Conservation (phyloP, 2,888 invertebrate species). For the Neoascia interrupta region DNA sequence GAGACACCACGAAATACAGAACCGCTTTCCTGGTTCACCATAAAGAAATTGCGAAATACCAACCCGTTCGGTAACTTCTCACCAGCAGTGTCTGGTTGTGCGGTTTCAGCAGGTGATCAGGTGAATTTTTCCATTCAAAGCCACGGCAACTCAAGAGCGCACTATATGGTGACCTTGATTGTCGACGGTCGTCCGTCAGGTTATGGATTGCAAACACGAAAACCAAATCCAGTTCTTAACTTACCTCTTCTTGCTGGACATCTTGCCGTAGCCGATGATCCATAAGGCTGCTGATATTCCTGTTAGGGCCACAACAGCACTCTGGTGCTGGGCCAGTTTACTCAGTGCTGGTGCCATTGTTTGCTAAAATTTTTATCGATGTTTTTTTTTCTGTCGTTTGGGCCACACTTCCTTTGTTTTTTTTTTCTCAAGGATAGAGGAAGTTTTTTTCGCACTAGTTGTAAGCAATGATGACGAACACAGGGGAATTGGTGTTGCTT, state of each 20-base stretch:
- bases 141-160: conserved; percentile 23
- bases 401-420: neutral
- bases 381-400: neutral
- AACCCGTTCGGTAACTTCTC: conserved; percentile 1
- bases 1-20: too few species aligned
- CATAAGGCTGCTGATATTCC: conserved; percentile 84
- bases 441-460: neutral
- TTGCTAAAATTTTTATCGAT: conserved; percentile 32
- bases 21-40: neutral
- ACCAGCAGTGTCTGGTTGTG: neutral
- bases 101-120: neutral
- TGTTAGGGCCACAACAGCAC: conserved; percentile 83
- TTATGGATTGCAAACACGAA: neutral
- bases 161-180: conserved; percentile 48
- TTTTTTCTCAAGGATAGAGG: neutral
- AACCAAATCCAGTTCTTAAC: conserved; percentile 33
- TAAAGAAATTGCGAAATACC: conserved; percentile 4
- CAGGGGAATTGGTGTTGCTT: too few species aligned
- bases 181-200: neutral
- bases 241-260: conserved; percentile 80
- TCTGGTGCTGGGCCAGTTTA: conserved; percentile 85
- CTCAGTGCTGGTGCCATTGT: conserved; percentile 88
- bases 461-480: neutral
- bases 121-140: conserved; percentile 1
- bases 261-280: conserved; percentile 82